Conservation (phyloP, 2,113 vertebrate genomes). For the Puntigrus tetrazona region DNA sequence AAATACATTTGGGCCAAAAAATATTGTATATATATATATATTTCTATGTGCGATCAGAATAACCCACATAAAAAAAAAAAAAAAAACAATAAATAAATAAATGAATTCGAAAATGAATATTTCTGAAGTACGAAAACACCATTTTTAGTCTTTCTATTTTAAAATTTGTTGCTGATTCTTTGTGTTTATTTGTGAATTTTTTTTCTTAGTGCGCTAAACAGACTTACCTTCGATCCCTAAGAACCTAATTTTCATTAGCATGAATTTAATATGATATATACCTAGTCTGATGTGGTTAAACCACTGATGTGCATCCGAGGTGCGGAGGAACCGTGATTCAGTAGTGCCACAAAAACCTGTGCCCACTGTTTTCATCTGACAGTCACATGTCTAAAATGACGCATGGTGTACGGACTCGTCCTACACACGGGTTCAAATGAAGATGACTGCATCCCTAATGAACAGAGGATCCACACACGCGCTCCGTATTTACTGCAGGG, state of each 20-base stretch:
- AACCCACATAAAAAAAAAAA: background rate
- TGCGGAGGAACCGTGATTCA: background rate
- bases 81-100: no score
- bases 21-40: background rate
- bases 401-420: constrained; percentile 43
- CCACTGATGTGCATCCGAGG: background rate
- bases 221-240: background rate
- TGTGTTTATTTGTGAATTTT: background rate
- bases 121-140: background rate
- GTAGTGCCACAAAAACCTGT: background rate
- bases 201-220: background rate
- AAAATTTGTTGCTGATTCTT: background rate
- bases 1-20: background rate
- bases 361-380: background rate
- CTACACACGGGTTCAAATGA: background rate
- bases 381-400: constrained; percentile 39
- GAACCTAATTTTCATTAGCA: background rate
- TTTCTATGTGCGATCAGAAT: background rate
- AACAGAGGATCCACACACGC: background rate
- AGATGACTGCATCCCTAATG: constrained; percentile 21
- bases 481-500: constrained; percentile 46
- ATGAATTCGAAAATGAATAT: no score
- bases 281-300: background rate
- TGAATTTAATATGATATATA: background rate
- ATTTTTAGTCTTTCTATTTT: background rate